Conservation (phyloP, 2,797 vertebrate species). For the Poeciliopsis presidionis region DNA sequence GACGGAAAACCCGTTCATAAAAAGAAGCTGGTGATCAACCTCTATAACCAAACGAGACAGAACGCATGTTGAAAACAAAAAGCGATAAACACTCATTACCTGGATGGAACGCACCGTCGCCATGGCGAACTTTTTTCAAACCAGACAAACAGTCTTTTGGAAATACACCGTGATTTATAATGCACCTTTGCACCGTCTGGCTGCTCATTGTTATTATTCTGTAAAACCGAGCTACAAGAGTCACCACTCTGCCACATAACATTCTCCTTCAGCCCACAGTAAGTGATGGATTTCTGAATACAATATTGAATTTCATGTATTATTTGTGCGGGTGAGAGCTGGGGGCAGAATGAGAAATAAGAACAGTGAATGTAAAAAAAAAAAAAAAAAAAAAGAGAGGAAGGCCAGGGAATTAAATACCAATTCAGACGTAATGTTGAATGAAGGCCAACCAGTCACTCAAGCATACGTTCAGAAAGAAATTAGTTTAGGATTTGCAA, state of each 20-base stretch:
- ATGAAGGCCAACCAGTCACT: constrained; percentile 76
- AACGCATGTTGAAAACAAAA: no score
- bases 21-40: neutral
- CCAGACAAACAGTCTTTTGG: neutral
- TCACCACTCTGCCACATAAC: constrained; percentile 5
- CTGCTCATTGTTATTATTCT: neutral
- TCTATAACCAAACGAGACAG: neutral
- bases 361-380: constrained; percentile 8
- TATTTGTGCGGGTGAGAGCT: neutral
- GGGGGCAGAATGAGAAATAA: neutral
- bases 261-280: constrained; percentile 1
- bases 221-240: constrained; percentile 8
- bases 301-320: constrained; percentile 9
- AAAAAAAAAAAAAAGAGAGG: neutral
- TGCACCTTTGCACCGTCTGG: neutral
- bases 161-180: neutral
- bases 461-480: constrained; percentile 81
- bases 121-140: neutral
- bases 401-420: constrained; percentile 15
- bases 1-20: neutral
- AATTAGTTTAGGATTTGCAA: constrained; percentile 71
- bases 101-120: no score
- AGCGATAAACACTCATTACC: neutral
- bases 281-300: constrained; percentile 26
- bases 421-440: constrained; percentile 72